Evolutionary conservation across 2,888 invertebrate genomes (phyloP).

Genomic region (Athrips mouffetella): DNA sequence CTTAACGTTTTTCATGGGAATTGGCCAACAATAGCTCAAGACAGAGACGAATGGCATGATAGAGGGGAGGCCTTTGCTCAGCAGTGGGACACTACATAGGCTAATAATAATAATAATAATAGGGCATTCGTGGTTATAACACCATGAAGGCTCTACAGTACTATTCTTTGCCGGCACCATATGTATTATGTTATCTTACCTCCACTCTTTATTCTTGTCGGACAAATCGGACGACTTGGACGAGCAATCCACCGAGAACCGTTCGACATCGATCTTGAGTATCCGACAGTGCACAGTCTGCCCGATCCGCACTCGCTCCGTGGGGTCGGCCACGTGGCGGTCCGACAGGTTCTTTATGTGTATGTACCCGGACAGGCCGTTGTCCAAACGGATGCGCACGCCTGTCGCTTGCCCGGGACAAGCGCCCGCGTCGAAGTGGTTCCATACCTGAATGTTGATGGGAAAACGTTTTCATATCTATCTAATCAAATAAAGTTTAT

Average conservation of each 20-base stretch:
- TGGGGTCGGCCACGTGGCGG: conserved; percentile 94
- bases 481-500: no score
- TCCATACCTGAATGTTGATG: conserved; percentile 96
- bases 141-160: no score
- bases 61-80: no score
- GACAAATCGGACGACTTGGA: conserved; percentile 94
- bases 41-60: no score
- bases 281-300: conserved; percentile 93
- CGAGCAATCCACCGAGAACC: conserved; percentile 95
- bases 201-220: conserved; percentile 95
- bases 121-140: no score
- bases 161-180: no score
- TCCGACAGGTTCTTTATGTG: conserved; percentile 96
- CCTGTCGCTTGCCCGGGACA: conserved; percentile 98
- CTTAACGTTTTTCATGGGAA: no score
- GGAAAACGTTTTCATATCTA: not conserved
- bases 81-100: no score
- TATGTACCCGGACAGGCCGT: conserved; percentile 94
- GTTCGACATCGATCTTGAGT: conserved; percentile 96
- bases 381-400: conserved; percentile 92
- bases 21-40: no score
- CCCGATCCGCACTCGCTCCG: conserved; percentile 91
- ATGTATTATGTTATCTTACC: conserved; percentile 56
- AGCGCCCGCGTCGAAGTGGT: conserved; percentile 96
- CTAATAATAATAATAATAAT: no score